phyloP scores from a whole-genome alignment of 2,888 invertebrate genomes.

The Unio delphinus region DNA sequence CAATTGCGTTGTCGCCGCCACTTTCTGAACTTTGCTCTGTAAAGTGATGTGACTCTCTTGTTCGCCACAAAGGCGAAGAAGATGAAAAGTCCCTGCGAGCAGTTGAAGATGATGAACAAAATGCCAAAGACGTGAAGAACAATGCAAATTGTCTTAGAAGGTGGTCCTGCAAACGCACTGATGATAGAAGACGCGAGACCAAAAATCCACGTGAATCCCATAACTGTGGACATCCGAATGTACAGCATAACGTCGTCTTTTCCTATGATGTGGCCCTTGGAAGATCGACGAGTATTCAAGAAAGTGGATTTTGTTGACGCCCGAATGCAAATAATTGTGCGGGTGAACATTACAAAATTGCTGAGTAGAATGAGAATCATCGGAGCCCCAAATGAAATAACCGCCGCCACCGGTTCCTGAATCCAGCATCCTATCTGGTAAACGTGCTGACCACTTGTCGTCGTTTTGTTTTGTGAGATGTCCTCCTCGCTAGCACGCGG shows the following conservation, averaged over 20 bases:
- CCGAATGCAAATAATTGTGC: conserved; percentile 58
- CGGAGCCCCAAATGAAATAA: conserved; percentile 58
- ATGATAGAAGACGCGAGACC: conserved; percentile 59
- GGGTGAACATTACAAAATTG: conserved; percentile 54
- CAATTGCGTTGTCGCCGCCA: conserved; percentile 11
- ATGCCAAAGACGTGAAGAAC: conserved; percentile 48
- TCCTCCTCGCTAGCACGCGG: neutral
- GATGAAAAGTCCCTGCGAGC: conserved; percentile 62
- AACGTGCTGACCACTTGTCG: conserved; percentile 5
- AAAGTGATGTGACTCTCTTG: conserved; percentile 48
- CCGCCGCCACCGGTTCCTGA: conserved; percentile 53
- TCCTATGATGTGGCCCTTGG: conserved; percentile 44
- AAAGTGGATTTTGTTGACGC: conserved; percentile 43
- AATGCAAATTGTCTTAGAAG: conserved; percentile 43
- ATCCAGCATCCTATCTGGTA: conserved; percentile 60
- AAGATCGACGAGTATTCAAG: conserved; percentile 40
- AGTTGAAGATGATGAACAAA: conserved; percentile 60
- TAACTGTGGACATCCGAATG: conserved; percentile 63
- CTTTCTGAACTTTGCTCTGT: conserved; percentile 28
- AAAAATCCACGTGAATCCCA: conserved; percentile 67
- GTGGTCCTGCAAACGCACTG: conserved; percentile 46
- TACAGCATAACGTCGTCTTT: conserved; percentile 61
- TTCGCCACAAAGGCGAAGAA: conserved; percentile 62
- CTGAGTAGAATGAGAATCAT: conserved; percentile 53
- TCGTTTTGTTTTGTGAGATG: neutral